A percentile compares a stretch with the other conserved stretches of the same genome.
Conservation (phyloP, 2,888 invertebrate genomes). For the Melieria picta region DNA sequence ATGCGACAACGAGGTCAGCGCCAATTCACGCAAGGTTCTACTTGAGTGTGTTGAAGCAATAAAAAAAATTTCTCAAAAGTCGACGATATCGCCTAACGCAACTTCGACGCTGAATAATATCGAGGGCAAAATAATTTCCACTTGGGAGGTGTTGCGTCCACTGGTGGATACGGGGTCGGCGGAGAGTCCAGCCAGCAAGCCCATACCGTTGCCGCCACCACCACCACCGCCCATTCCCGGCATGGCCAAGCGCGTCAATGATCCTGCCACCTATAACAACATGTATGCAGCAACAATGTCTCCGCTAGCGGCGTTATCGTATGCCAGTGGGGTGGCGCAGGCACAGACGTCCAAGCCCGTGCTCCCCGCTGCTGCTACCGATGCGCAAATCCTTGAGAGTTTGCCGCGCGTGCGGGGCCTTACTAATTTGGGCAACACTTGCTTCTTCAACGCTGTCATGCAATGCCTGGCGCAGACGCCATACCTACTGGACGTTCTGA, state of each 20-base stretch:
- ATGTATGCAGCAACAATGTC: background rate
- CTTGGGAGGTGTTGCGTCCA: conserved; percentile 50
- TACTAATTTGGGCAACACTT: conserved; percentile 93
- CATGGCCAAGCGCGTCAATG: conserved; percentile 57
- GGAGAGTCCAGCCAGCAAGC: conserved; percentile 37
- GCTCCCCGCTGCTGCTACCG: background rate
- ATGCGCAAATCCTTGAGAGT: conserved; percentile 41
- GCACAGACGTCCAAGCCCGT: conserved; percentile 9
- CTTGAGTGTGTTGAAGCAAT: conserved; percentile 80
- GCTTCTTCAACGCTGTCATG: conserved; percentile 96
- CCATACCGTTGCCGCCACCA: conserved; percentile 43
- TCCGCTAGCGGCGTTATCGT: background rate
- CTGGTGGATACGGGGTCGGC: conserved; percentile 43
- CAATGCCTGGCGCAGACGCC: conserved; percentile 92
- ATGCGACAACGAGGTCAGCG: conserved; percentile 77
- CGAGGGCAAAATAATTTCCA: conserved; percentile 53
- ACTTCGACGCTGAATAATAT: conserved; percentile 49
- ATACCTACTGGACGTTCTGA: conserved; percentile 76
- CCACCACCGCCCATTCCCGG: conserved; percentile 56
- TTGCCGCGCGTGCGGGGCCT: conserved; percentile 79
- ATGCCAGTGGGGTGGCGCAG: conserved; percentile 8
- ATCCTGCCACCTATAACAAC: conserved; percentile 32
- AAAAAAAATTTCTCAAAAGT: conserved; percentile 69
- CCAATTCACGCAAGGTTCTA: conserved; percentile 73
- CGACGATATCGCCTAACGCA: conserved; percentile 36